Base-by-base conservation (phyloP, 2,888 invertebrate species). In the Apamea crenata region DNA sequence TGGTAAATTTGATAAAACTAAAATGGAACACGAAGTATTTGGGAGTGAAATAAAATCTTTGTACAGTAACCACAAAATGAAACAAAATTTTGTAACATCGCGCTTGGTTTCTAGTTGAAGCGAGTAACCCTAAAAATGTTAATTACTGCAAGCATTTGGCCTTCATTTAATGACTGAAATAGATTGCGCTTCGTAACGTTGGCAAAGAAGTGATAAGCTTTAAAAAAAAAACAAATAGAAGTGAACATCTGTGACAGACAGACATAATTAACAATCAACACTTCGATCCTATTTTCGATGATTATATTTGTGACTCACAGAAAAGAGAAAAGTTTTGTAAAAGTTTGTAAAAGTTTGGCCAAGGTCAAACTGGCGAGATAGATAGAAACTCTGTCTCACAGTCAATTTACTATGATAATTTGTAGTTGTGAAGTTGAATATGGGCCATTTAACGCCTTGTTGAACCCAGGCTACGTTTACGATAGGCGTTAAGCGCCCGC, bases 161-260 rank as follows among this genome's bases (percentile, higher is more conserved):
- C 84, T 86, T 82, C 81, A 74, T 73, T n/a, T 82, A 74, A 66
- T 74, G 70, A 67, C 88, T 53, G 77, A 88, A 90, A 88, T 88
- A 88, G 80, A 76, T 83, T 68, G 47, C 53, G 56, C 44, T 59
- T 78, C 79, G 25, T 74, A 75, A 74, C 59, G 81, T 86, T 88
- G 90, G 82, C 87, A 86, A 74, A 78, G 66, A 69, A 47, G 61
- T n/a, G 47, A 21, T 74, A 78, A 77, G 71, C 65, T 73, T 77
- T 63, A 50, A 63, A 56, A 78, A 29, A 44, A 29, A 78, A 81
- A 77, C 40, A 81, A 86, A 88, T 78, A 71, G 29, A n/a, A 56
- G 50, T 44, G 59, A 73, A 44, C 78, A 74, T 79, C 29, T 86
- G 73, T 77, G 81, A 83, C 80, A 82, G 77, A 47, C 73, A 56